A percentile compares a stretch with the other conserved stretches of the same genome.
Conservation (phyloP, 2,113 vertebrate genomes). For the Neomonachus schauinslandi region DNA sequence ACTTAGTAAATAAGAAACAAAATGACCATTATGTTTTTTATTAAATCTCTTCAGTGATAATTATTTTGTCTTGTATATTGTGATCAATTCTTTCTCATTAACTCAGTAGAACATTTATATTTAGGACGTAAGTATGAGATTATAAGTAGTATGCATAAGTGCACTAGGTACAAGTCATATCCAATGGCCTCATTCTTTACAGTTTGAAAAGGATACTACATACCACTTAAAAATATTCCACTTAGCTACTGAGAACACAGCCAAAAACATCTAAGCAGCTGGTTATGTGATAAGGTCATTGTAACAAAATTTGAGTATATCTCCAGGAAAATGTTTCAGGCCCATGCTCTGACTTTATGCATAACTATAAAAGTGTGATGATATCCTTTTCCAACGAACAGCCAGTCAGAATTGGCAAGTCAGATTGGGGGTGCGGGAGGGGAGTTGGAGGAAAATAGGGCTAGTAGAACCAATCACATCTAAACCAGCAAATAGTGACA, state of each 20-base stretch:
- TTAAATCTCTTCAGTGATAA: slow-evolving; percentile 9
- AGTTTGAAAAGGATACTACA: background rate
- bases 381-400: background rate
- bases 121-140: slow-evolving; percentile 8
- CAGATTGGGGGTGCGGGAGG: background rate
- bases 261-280: background rate
- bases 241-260: background rate
- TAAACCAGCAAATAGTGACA: slow-evolving; percentile 23
- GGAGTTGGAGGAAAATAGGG: background rate
- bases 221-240: background rate
- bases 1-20: slow-evolving; percentile 17
- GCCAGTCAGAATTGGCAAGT: background rate
- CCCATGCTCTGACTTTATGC: background rate
- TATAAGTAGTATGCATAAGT: background rate
- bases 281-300: background rate
- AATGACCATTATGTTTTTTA: slow-evolving; percentile 16
- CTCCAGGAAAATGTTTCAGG: slow-evolving; percentile 6
- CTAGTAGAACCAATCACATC: slow-evolving; percentile 1
- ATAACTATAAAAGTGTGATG: background rate
- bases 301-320: background rate
- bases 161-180: background rate
- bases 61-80: slow-evolving; percentile 32
- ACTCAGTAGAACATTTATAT: slow-evolving; percentile 1
- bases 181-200: background rate
- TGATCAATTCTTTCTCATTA: slow-evolving; percentile 20